Conservation (phyloP, 1,140 invertebrate species). For the Augochlora pura region DNA sequence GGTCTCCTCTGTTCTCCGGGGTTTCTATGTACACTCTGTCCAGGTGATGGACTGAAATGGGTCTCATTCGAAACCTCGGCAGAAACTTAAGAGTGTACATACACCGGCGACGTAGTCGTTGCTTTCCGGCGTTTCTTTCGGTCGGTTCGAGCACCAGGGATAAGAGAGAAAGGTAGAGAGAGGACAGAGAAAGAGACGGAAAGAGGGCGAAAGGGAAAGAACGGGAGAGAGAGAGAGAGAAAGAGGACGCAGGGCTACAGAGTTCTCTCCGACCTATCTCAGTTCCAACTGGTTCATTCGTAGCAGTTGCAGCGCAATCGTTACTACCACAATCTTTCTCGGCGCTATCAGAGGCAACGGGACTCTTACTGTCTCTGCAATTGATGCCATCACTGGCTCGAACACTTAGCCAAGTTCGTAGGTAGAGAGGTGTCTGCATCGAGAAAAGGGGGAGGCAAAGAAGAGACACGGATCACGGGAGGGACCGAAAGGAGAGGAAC, state of each 20-base stretch:
- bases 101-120: constrained; percentile 23
- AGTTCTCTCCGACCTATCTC: constrained; percentile 22
- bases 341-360: constrained; percentile 35
- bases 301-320: constrained; percentile 21
- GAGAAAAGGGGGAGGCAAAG: background rate
- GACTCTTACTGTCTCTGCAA: constrained; percentile 29
- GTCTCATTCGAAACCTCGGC: constrained; percentile 66
- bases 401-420: constrained; percentile 30
- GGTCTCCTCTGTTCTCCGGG: background rate
- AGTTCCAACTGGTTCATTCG: constrained; percentile 24
- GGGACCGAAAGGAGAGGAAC: background rate
- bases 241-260: background rate
- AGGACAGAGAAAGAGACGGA: too few relatives aligned
- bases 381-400: constrained; percentile 35
- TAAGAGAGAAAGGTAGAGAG: too few relatives aligned
- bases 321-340: constrained; percentile 20
- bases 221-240: background rate
- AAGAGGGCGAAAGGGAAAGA: too few relatives aligned
- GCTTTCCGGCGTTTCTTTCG: constrained; percentile 37
- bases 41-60: constrained; percentile 67
- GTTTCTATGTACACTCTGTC: constrained; percentile 55
- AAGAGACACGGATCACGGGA: background rate
- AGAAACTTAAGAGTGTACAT: constrained; percentile 64
- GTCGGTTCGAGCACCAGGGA: background rate
- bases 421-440: background rate